A percentile compares a stretch with the other conserved stretches of the same genome.
Evolutionary conservation across 2,113 vertebrate genomes (phyloP).

Genomic region (Oreocharis arfaki): DNA sequence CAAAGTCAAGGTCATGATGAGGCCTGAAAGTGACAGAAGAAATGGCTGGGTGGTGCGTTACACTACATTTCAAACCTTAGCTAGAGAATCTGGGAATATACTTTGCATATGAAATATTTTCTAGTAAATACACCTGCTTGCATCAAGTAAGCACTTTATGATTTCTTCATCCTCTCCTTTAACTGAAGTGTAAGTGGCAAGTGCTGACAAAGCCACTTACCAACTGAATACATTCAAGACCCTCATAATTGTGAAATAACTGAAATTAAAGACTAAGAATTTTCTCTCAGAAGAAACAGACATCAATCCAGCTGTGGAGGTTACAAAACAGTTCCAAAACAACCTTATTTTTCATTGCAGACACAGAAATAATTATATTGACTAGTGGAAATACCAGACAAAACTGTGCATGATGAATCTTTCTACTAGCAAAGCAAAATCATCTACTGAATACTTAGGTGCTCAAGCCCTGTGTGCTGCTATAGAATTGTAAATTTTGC

Average conservation of each 20-base stretch:
- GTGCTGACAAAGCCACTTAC: neutral
- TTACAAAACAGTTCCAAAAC: neutral
- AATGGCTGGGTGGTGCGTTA: neutral
- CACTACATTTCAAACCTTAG: neutral
- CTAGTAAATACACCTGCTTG: neutral
- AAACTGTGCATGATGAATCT: neutral
- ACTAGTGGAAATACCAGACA: neutral
- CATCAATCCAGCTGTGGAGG: neutral
- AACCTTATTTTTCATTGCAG: neutral
- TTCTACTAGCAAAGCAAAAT: neutral
- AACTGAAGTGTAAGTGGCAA: neutral
- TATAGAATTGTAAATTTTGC: neutral
- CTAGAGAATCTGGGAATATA: neutral
- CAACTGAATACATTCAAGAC: neutral
- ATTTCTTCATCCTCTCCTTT: neutral
- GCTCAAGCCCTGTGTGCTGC: neutral
- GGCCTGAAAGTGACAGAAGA: rapidly evolving
- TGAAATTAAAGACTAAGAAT: neutral
- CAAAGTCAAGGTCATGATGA: neutral
- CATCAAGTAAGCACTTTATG: neutral
- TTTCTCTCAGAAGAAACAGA: neutral
- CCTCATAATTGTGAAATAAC: neutral
- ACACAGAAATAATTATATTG: neutral
- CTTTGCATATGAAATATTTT: neutral
- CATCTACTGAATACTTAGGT: neutral